Evolutionary conservation across 2,113 vertebrate genomes (phyloP), one percentile per base, ranked within the genome.

Genomic region (Pampusana beccarii): DNA sequence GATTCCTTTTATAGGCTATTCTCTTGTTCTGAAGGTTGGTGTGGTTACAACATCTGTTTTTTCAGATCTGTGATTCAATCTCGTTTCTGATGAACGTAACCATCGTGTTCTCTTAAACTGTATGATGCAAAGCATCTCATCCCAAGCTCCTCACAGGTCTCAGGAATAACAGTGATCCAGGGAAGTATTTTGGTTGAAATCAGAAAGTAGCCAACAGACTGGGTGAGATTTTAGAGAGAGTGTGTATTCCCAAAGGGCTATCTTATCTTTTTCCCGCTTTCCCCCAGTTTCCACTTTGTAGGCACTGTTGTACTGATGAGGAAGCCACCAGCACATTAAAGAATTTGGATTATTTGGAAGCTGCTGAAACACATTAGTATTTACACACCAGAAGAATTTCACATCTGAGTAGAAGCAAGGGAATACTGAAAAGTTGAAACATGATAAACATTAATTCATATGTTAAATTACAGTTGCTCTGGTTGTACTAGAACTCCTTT

Each of bases 351-450:
- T 78, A 84, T 82, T 90, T 88, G 88, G 72, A 91, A 91, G 77
- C 74, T 88, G 79, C 84, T 80, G 92, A 95, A 93, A 62, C 40
- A 23, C 73, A 75, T 91, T 86, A 92, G 80, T 80, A 80, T 95
- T 88, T 82, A 79, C 34, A 73, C 62, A 75, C 20, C 5, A 62
- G 69, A 66, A 75, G 80, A 88, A 80, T 82, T 94, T 84, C 48
- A 85, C 50, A 62, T 94, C 51, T 83, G 86, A 83, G 77, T 36
- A 90, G 92, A 92, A 94, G 69, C 61, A 3, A 84, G 93, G 96
- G 96, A 96, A 95, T 96, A 94, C 83, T 95, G 96, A 67, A 74
- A 96, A 95, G 60, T 57, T 90, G 92, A 93, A 93, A 95, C 93
- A 90, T 23, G 90, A 65, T 96, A 94, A 93, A 95, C 88, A 93